Base-by-base conservation (phyloP, 2,113 vertebrate genomes). In the Agelaius phoeniceus region DNA sequence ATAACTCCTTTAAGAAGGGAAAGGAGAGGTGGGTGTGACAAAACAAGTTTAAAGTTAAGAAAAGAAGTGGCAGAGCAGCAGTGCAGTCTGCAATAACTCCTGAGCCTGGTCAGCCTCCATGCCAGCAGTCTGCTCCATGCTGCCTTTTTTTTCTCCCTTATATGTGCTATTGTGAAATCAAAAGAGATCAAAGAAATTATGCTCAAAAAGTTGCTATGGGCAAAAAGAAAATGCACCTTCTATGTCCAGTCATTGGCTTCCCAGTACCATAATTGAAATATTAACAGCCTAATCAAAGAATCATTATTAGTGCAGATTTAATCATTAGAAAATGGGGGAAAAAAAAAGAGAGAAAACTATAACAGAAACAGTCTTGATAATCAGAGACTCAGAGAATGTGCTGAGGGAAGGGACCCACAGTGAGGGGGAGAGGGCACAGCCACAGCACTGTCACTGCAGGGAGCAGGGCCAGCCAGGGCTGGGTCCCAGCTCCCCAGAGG, bases 1-100 rank as follows among this genome's bases (percentile, higher is more conserved):
- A 68, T 79, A 96, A 91, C 20, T 35, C 90, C 65, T 94, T 86
- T 48, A 92, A 94, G 79, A 73, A 87, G 51, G 39, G 43, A 91
- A 94, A 77, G 37, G 10, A 5, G 20, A 15, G 11, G 2, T 13
- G 2, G 23, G 21, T 3, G 9, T 18, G 24, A 67, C 24, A 46
- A 88, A 93, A 88, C 2, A 26, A 61, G 18, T 55, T 30, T n/a
- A 61, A 95, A 84, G 18, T 69, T 49, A 58, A 76, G 22, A 51
- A 58, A 58, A 69, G 28, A 65, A 51, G 35, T 44, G 16, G 10
- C 15, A 12, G 21, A 83, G 3, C 11, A 88, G 26, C 35, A 52
- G 3, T 31, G 82, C 67, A 69, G 33, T 58, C 63, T 73, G 58
- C 59, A 27, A 17, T 51, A 58, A 63, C 15, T 76, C 24, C 49